Evolutionary conservation across 2,113 vertebrate genomes (phyloP).

Genomic region (Sialia sialis): DNA sequence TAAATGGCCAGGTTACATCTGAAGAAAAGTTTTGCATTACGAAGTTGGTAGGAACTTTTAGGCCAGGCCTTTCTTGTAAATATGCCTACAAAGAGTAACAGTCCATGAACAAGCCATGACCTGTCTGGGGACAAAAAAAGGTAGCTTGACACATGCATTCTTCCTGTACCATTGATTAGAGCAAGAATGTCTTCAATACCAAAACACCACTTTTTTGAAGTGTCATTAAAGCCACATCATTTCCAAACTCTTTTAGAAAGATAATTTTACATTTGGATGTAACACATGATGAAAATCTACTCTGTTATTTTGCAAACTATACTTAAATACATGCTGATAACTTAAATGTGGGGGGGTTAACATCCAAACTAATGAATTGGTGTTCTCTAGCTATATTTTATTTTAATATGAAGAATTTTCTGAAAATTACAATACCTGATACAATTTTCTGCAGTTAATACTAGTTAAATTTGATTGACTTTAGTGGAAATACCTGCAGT

Average conservation of each 20-base stretch:
- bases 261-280: background rate
- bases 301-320: background rate
- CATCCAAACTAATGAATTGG: background rate
- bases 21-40: background rate
- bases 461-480: background rate
- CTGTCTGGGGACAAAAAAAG: background rate
- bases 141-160: too few species aligned
- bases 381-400: background rate
- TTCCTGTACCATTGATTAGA: background rate
- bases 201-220: background rate
- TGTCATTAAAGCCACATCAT: background rate
- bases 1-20: background rate
- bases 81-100: background rate
- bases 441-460: background rate
- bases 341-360: background rate
- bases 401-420: background rate
- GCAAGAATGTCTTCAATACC: background rate
- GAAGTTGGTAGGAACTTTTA: background rate
- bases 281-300: background rate
- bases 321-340: background rate
- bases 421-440: background rate
- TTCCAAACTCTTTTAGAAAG: background rate
- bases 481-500: background rate
- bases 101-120: rapidly evolving
- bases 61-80: background rate